Base-by-base conservation (phyloP, 2,888 invertebrate species). In the Spodoptera exigua region DNA sequence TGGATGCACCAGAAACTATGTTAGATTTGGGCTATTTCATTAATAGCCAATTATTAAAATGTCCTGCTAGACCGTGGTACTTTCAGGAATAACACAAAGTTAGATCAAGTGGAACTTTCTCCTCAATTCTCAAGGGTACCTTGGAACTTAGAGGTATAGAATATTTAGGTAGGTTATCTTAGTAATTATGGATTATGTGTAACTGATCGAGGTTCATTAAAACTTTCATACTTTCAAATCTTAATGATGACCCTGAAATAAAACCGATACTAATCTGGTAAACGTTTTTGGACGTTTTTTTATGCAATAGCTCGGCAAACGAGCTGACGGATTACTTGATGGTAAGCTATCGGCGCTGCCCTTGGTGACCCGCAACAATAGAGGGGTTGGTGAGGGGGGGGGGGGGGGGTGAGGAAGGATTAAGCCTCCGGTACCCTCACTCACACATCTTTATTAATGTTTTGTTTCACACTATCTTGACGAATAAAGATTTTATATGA, bases 51-150 rank as follows among this genome's bases (percentile, higher is more conserved):
- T 64, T 27, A 27, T 45, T 17, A 18, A 7, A 12, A 48, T 47
- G 14, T 55, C 37, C 39, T 45, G 10, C 10, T 66, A 14, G n/a
- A 17, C n/a, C n/a, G 27, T 9, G 40, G 39, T 40, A 12, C 32
- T 63, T 41, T 13, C n/a, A 59, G 49, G 49, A 51, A 14, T 45
- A 34, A 49, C 41, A 37, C 11, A 5, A 46, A 40, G 14, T 48
- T 44, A 57, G 18, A 48, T 32, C 21, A 32, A 21, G 21, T 12
- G 35, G 18, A 57, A 58, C 12, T 59, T 27, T 21, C 10, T 44
- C 37, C n/a, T 0, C 11, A 47, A 35, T 39, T 14, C 59, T 32
- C 62, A 45, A 35, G 27, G 11, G 44, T 11, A 37, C 60, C 59
- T 10, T 2, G 11, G 18, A 35, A 18, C 10, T 21, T 11, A 45